Percentiles rank a stretch among this genome's conserved stretches.
These are phyloP conservation scores for Saguinus midas DNA, from an alignment of 2,113 vertebrate genomes.

Conservation along the genomic window DNA sequence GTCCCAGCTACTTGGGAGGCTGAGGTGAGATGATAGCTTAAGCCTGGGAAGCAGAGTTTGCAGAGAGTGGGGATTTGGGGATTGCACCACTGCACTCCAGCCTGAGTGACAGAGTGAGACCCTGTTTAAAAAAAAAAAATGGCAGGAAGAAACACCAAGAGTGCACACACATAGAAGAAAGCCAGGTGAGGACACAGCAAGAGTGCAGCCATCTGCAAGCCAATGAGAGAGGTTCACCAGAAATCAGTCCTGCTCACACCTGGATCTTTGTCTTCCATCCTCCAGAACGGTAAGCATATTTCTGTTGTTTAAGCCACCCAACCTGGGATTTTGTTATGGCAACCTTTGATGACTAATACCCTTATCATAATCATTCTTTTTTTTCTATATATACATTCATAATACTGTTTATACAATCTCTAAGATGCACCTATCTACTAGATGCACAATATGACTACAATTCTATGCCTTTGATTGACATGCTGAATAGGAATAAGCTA, in stretches of 20 bases:
- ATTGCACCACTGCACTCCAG: too few relatives aligned
- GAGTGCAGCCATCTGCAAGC: neutral
- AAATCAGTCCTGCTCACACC: neutral
- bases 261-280: neutral
- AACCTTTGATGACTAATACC: neutral
- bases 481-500: neutral
- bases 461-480: neutral
- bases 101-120: too few relatives aligned
- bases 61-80: too few relatives aligned
- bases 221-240: neutral
- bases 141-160: neutral
- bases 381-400: neutral
- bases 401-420: neutral
- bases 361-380: neutral
- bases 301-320: neutral
- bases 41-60: too few relatives aligned
- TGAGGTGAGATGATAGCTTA: too few relatives aligned
- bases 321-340: neutral
- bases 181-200: neutral
- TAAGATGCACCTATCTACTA: neutral
- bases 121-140: too few relatives aligned
- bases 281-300: neutral
- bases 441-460: neutral
- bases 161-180: neutral
- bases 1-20: too few relatives aligned